A percentile compares a stretch with the other conserved stretches of the same genome.
Evolutionary conservation across 2,797 vertebrate genomes (phyloP).

Genomic region (Catamblyrhynchus diadema): DNA sequence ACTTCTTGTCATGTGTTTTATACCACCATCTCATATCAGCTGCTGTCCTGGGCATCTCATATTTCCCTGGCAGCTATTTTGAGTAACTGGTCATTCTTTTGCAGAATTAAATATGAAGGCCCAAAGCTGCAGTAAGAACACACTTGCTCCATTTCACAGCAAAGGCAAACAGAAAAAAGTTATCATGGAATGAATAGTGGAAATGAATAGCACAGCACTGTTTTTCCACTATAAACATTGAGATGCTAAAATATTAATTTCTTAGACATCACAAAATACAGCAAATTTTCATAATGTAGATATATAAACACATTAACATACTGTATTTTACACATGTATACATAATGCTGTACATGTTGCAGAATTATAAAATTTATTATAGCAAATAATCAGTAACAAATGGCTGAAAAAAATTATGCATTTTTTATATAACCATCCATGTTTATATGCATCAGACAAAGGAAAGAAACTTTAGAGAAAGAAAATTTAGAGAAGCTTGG

Average conservation of each 20-base stretch:
- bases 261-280: neutral
- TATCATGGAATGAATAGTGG: neutral
- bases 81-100: neutral
- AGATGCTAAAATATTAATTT: neutral
- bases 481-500: neutral
- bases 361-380: neutral
- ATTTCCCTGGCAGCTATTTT: constrained; percentile 9
- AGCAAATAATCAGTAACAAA: neutral
- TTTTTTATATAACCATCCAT: neutral
- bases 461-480: neutral
- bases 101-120: neutral
- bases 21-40: neutral
- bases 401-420: rapidly evolving
- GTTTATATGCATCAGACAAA: neutral
- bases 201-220: neutral
- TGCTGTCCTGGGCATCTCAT: neutral
- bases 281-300: neutral
- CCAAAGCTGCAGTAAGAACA: neutral
- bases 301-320: neutral
- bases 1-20: neutral
- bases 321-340: neutral
- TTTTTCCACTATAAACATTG: neutral
- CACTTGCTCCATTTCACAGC: neutral
- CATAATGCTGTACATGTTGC: neutral
- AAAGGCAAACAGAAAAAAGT: neutral